Evolutionary conservation across 2,113 vertebrate genomes (phyloP).

Genomic region (Tragelaphus strepsiceros): DNA sequence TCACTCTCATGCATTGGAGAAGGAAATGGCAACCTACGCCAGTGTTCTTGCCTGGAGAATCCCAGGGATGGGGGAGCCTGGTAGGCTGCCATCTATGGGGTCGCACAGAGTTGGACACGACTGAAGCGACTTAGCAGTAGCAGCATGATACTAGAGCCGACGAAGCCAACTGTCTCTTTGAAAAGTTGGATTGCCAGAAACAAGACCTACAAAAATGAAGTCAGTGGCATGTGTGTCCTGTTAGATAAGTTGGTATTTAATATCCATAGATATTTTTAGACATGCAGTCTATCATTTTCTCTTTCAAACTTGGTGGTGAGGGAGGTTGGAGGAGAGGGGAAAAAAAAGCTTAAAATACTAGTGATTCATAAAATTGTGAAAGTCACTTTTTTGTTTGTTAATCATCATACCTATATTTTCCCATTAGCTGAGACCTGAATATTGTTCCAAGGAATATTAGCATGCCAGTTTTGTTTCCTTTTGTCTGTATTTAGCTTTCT

Average conservation of each 20-base stretch:
- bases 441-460: neutral
- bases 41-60: no score
- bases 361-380: neutral
- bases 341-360: neutral
- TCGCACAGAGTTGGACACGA: no score
- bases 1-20: no score
- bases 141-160: neutral
- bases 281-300: neutral
- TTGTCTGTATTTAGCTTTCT: neutral
- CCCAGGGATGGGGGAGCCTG: no score
- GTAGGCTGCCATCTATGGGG: no score
- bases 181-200: conserved; percentile 1
- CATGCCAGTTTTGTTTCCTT: neutral
- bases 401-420: neutral
- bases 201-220: neutral
- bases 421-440: neutral
- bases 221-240: neutral
- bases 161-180: neutral
- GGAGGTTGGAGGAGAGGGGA: neutral
- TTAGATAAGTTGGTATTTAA: neutral
- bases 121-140: no score
- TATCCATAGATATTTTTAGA: conserved; percentile 28
- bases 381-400: neutral
- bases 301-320: neutral
- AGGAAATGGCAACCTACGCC: no score